Percentiles rank a stretch among this genome's conserved stretches.
Evolutionary conservation across 2,888 invertebrate genomes (phyloP).

Genomic region (Hartigia nigra): DNA sequence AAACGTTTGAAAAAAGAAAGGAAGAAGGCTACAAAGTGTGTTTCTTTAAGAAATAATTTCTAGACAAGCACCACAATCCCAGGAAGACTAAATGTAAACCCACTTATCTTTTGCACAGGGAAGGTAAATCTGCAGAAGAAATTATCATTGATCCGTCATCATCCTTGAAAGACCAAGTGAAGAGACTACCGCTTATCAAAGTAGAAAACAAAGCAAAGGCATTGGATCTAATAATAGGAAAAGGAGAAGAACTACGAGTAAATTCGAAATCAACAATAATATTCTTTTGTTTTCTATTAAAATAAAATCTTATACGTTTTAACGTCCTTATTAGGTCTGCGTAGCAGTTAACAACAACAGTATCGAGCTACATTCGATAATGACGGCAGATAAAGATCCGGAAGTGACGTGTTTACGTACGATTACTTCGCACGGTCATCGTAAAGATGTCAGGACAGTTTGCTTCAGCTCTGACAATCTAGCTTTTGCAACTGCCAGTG

Average conservation of each 20-base stretch:
- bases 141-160: slow-evolving; percentile 64
- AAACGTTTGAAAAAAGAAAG: slow-evolving; percentile 84
- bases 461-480: slow-evolving; percentile 92
- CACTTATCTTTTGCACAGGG: slow-evolving; percentile 26
- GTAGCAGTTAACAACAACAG: slow-evolving; percentile 79
- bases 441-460: slow-evolving; percentile 87
- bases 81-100: background rate
- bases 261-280: slow-evolving; percentile 17
- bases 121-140: slow-evolving; percentile 47
- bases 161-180: slow-evolving; percentile 80
- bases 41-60: background rate
- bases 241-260: slow-evolving; percentile 76
- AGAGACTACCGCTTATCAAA: slow-evolving; percentile 75
- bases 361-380: slow-evolving; percentile 76
- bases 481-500: slow-evolving; percentile 87
- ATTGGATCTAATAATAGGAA: slow-evolving; percentile 76
- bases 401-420: slow-evolving; percentile 74
- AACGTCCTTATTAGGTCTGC: slow-evolving; percentile 64
- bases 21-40: slow-evolving; percentile 67
- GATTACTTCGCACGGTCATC: slow-evolving; percentile 84
- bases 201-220: slow-evolving; percentile 77
- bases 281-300: background rate
- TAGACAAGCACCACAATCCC: background rate
- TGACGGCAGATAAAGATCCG: slow-evolving; percentile 67
- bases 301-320: background rate